Evolutionary conservation across 2,888 invertebrate genomes (phyloP).

Genomic region (Muscina levida): DNA sequence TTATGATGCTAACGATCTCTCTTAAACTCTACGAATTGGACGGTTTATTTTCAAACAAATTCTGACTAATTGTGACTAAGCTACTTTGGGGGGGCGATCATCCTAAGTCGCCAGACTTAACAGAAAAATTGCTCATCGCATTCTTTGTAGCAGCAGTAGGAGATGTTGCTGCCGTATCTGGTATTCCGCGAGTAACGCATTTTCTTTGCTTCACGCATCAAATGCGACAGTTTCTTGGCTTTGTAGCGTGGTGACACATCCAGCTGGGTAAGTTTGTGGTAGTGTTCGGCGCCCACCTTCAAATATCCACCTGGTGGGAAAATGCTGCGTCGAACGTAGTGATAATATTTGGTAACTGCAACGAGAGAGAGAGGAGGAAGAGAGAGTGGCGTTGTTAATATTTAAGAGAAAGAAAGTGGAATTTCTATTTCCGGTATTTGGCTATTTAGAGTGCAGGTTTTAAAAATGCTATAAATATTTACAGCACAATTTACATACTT

Average conservation of each 20-base stretch:
- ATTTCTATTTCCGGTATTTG: conserved; percentile 43
- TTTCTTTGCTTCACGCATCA: conserved; percentile 70
- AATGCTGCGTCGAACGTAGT: conserved; percentile 73
- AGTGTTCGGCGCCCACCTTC: conserved; percentile 74
- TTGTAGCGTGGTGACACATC: conserved; percentile 76
- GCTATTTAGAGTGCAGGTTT: neutral
- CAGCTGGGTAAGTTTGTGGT: conserved; percentile 71
- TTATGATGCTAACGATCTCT: conserved; percentile 26
- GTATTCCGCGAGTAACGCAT: conserved; percentile 74
- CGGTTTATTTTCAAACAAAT: conserved; percentile 36
- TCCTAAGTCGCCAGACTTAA: conserved; percentile 52
- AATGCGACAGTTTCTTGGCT: conserved; percentile 71
- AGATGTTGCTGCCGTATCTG: conserved; percentile 70
- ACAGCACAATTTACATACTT: conserved; percentile 16
- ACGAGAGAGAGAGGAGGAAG: conserved; percentile 49
- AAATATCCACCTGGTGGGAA: conserved; percentile 77
- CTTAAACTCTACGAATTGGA: conserved; percentile 16
- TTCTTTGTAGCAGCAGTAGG: conserved; percentile 75
- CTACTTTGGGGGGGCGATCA: neutral
- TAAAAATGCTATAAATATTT: neutral
- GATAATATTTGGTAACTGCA: conserved; percentile 72
- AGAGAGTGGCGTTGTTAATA: neutral
- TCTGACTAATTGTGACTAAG: neutral
- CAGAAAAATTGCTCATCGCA: conserved; percentile 78
- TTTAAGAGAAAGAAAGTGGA: neutral